These are phyloP conservation scores for Forbesichthys agassizii DNA, from an alignment of 2,113 vertebrate species.

Conservation along the genomic window DNA sequence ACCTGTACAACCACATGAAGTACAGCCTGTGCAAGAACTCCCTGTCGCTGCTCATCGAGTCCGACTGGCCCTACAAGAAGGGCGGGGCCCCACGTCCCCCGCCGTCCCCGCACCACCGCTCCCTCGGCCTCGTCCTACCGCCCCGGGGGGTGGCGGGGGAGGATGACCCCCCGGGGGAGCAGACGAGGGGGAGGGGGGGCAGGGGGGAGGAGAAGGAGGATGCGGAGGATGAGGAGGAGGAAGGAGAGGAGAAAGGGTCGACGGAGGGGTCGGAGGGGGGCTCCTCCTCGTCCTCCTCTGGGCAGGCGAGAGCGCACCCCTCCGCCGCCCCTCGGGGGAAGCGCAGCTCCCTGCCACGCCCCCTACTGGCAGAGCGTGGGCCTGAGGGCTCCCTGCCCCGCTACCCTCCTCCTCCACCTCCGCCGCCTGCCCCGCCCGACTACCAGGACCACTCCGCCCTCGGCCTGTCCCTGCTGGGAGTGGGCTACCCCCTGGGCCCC, in stretches of 20 bases:
- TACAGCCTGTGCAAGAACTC: constrained; percentile 99
- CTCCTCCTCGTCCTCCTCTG: neutral
- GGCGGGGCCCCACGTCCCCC: constrained; percentile 82
- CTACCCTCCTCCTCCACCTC: constrained; percentile 70
- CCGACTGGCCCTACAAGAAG: constrained; percentile 92
- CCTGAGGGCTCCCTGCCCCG: constrained; percentile 69
- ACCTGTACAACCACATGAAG: constrained; percentile 99
- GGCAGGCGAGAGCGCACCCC: constrained; percentile 37
- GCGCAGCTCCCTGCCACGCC: constrained; percentile 69
- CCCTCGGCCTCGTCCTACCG: constrained; percentile 32
- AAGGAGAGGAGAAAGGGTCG: constrained; percentile 57
- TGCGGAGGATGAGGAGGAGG: constrained; percentile 50
- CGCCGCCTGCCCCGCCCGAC: constrained; percentile 80
- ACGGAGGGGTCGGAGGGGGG: constrained; percentile 49
- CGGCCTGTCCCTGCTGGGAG: constrained; percentile 88
- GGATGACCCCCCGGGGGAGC: neutral
- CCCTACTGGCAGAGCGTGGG: constrained; percentile 75
- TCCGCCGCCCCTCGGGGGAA: constrained; percentile 60
- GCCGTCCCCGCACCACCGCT: constrained; percentile 79
- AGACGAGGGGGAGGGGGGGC: constrained; percentile 52
- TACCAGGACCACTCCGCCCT: constrained; percentile 85
- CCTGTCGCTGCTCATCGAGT: constrained; percentile 91
- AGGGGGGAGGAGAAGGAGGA: constrained; percentile 58
- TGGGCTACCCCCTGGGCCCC: constrained; percentile 87
- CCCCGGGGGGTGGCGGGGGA: constrained; percentile 63